Percentiles rank a stretch among this genome's conserved stretches.
These are phyloP conservation scores for Hydractinia symbiolongicarpus DNA, from an alignment of 30 jellyfish, hydroid and myxozoan species.

Conservation along the genomic window DNA sequence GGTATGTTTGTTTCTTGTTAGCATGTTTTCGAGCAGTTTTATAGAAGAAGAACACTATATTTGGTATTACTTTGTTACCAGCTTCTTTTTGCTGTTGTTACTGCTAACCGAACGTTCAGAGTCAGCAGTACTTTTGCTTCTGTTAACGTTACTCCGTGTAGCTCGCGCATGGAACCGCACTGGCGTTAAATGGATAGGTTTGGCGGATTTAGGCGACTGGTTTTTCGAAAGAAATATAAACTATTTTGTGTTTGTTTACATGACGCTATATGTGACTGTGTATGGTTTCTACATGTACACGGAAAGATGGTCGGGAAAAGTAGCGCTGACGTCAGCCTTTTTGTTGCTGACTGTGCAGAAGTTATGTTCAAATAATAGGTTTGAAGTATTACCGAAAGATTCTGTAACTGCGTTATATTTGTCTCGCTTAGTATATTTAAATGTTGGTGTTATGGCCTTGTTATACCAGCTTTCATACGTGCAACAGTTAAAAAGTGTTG, in stretches of 20 bases:
- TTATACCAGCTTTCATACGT: not conserved
- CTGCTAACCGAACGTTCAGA: not conserved
- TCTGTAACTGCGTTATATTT: not conserved
- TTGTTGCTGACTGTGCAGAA: not conserved
- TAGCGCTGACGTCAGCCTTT: not conserved
- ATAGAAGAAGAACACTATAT: conserved; percentile 86
- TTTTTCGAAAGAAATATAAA: conserved; percentile 7
- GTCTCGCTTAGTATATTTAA: not conserved
- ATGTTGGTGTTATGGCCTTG: not conserved
- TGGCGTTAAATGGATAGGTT: conserved; percentile 64
- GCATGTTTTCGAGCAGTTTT: conserved; percentile 53
- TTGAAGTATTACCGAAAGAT: not conserved
- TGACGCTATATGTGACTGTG: not conserved
- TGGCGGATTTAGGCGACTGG: conserved; percentile 36
- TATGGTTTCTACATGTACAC: not conserved
- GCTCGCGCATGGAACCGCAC: conserved; percentile 74
- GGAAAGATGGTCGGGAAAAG: not conserved
- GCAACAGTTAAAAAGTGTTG: not conserved
- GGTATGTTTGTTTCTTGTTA: not conserved
- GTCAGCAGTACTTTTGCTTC: not conserved
- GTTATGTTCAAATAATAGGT: not conserved
- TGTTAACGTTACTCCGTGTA: conserved; percentile 14
- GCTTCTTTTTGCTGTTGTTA: conserved; percentile 20
- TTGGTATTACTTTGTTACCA: conserved; percentile 45
- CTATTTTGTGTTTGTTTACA: not conserved